A percentile compares a stretch with the other conserved stretches of the same genome.
Conservation (phyloP, 2,888 invertebrate species). For the Seladonia tumulorum region DNA sequence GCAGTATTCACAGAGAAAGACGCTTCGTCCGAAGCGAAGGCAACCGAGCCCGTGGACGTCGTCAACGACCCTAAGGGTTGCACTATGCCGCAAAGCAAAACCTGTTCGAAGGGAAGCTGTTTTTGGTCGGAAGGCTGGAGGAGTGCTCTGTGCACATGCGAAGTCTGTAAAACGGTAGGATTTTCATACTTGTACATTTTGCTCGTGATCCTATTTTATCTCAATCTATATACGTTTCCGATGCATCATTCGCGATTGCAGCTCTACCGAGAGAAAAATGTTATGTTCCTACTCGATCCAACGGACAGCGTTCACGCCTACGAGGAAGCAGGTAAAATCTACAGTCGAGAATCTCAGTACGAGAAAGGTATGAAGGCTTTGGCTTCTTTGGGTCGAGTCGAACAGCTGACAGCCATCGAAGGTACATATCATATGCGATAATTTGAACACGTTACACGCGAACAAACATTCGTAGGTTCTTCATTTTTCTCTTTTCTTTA, state of each 20-base stretch:
- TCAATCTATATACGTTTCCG: background rate
- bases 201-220: fast-evolving
- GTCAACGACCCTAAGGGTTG: slow-evolving; percentile 70
- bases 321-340: slow-evolving; percentile 90
- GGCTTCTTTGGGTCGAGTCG: slow-evolving; percentile 91
- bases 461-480: background rate
- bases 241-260: slow-evolving; percentile 76
- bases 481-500: background rate
- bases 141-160: slow-evolving; percentile 90
- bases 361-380: slow-evolving; percentile 92
- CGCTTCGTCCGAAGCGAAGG: slow-evolving; percentile 48
- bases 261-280: slow-evolving; percentile 89
- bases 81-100: slow-evolving; percentile 69
- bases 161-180: slow-evolving; percentile 85
- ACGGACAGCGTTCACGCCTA: slow-evolving; percentile 94
- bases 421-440: slow-evolving; percentile 80
- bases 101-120: slow-evolving; percentile 86
- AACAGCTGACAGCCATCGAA: slow-evolving; percentile 93
- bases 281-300: slow-evolving; percentile 91
- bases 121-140: slow-evolving; percentile 93
- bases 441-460: background rate
- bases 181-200: background rate
- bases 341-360: slow-evolving; percentile 87
- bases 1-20: background rate
- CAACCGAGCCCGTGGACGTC: slow-evolving; percentile 66